Evolutionary conservation across 92 coral and sea anemone species (phyloP).

Genomic region (Palythoa grandiflora): DNA sequence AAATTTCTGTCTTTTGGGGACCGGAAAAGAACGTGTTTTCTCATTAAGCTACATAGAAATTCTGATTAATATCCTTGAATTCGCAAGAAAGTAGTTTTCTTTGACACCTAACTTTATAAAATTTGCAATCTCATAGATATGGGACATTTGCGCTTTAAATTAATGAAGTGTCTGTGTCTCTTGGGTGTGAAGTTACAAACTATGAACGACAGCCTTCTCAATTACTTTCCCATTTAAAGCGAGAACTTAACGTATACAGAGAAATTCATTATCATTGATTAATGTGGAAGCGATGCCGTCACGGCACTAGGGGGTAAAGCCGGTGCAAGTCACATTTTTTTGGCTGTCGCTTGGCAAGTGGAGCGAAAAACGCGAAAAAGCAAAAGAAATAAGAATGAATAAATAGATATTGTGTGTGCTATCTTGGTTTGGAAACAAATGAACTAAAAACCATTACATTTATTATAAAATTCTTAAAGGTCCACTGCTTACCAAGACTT

Average conservation of each 20-base stretch:
- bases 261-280: conserved; percentile 47
- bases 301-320: conserved; percentile 38
- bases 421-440: neutral
- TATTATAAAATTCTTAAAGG: neutral
- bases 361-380: neutral
- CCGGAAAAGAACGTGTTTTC: conserved; percentile 53
- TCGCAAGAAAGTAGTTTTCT: neutral
- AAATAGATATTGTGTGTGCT: neutral
- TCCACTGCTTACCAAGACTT: neutral
- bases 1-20: conserved; percentile 34
- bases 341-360: conserved; percentile 27
- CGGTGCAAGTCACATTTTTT: neutral
- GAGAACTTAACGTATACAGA: conserved; percentile 25
- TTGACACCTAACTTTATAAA: neutral
- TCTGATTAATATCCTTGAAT: conserved; percentile 23
- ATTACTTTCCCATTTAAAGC: conserved; percentile 20
- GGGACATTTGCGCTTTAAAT: neutral
- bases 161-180: conserved; percentile 23
- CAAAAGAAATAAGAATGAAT: neutral
- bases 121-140: conserved; percentile 7
- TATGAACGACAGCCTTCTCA: neutral
- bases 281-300: conserved; percentile 37
- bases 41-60: conserved; percentile 48
- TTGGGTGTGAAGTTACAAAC: conserved; percentile 7
- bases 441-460: neutral